Base-by-base conservation (phyloP, 2,113 vertebrate species). In the Orthonyx spaldingii region DNA sequence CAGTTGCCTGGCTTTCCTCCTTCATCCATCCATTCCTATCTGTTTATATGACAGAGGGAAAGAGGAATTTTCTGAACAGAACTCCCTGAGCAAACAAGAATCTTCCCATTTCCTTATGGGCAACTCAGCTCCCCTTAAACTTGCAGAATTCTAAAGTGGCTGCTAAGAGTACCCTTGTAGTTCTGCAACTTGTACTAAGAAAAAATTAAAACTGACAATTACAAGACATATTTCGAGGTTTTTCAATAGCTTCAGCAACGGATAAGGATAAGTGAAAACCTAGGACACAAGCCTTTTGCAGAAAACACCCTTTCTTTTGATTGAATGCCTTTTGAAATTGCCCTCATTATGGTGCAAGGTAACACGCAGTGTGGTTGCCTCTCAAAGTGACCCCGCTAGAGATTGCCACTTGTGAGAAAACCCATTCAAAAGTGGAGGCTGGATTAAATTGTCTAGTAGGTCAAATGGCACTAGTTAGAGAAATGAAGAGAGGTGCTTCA, bases 381-480 rank as follows among this genome's bases (percentile, higher is more conserved):
- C 97, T 98, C 86, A 7, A 97, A 96, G 93, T 96, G 97, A 97
- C 97, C 95, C 93, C 89, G 96, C 94, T 98, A 97, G 90, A 98
- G 93, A 97, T 92, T 98, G 95, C 96, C 97, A 97, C 97, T 98
- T 98, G 97, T 97, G 96, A 97, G 91, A 96, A 98, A 98, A 98
- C 97, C 94, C 96, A 78, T 98, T 98, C 94, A 96, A 95, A 97
- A 98, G 97, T 96, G 84, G 93, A 98, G 96, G 87, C 96, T 97
- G 91, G 93, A 97, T 98, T 97, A 98, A 97, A 97, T 94, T 93
- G 82, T 96, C 93, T 94, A 93, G 87, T 92, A 96, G 96, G 97
- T 98, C 97, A 98, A 98, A 98, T 97, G 96, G 90, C 90, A 96
- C 87, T 97, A 97, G 97, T 98, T 97, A 97, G 95, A 97, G 90